Percentiles rank a stretch among this genome's conserved stretches.
phyloP scores from a whole-genome alignment of 2,888 invertebrate species.

The Deilephila porcellus region DNA sequence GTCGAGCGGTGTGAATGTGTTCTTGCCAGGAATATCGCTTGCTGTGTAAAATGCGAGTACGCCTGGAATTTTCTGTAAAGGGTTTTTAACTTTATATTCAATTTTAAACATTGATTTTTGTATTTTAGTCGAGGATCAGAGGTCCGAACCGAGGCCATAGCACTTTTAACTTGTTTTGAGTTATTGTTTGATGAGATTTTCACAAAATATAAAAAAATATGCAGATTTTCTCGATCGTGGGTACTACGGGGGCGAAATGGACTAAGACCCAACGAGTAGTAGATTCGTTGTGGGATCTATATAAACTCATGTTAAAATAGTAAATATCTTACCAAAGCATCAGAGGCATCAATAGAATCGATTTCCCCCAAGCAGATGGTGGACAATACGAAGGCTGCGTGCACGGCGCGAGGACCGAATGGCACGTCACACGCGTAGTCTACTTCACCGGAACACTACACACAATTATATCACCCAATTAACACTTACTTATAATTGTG shows the following conservation, averaged over 20 bases:
- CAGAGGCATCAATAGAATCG: constrained; percentile 82
- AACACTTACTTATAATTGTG: too few relatives aligned
- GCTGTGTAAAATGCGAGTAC: constrained; percentile 87
- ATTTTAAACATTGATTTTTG: too few relatives aligned
- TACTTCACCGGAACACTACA: constrained; percentile 88
- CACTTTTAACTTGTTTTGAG: too few relatives aligned
- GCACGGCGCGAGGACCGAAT: constrained; percentile 85
- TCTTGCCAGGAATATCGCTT: constrained; percentile 89
- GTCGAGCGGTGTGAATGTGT: constrained; percentile 80
- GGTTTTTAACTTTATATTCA: neutral
- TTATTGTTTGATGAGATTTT: too few relatives aligned
- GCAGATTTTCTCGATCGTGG: too few relatives aligned
- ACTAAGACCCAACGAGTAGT: too few relatives aligned
- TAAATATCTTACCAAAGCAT: constrained; percentile 83
- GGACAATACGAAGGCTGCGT: constrained; percentile 87
- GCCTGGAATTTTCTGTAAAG: constrained; percentile 85
- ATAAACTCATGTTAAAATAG: neutral
- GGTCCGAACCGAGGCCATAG: too few relatives aligned
- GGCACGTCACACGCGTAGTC: constrained; percentile 87
- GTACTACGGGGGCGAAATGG: too few relatives aligned
- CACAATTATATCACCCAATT: neutral
- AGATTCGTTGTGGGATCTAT: too few relatives aligned
- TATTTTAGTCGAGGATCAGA: too few relatives aligned
- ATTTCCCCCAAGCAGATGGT: constrained; percentile 83
- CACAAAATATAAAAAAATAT: too few relatives aligned